Evolutionary conservation across 35 echinoderm and acorn worm genomes (phyloP), one percentile per base, ranked within the genome.

Genomic region (Apostichopus japonicus): DNA sequence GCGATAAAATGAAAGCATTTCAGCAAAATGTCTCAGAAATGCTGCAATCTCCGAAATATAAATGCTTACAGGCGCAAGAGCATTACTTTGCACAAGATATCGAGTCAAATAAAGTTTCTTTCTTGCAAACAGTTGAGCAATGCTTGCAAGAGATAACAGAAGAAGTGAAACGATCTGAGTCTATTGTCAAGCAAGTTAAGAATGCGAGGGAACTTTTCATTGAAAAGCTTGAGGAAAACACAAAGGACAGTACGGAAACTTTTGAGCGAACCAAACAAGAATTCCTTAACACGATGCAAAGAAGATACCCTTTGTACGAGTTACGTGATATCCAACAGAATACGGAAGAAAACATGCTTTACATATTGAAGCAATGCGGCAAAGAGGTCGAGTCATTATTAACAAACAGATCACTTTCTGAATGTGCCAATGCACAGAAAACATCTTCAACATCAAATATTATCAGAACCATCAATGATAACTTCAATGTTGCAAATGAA

Each of bases 291-390:
- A 17, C 14, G n/a, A 17, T 73, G n/a, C 70, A 88, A 15, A 10
- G 16, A 2, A 88, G 22, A 16, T 25, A 88, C n/a, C 61, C 55
- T 9, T 53, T 25, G n/a, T 24, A 44, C 19, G 51, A 88, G 19
- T 19, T 88, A 13, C 5, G 24, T 23, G 61, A 16, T 16, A 71
- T 88, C 15, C 86, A 71, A 25, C 22, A 88, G 10, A 15, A 24
- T 62, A 88, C 67, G 23, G 61, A 88, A 19, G 15, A 21, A 22
- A 55, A 88, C 25, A 88, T 88, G 61, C 51, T 6, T 8, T 17
- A 88, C 63, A 25, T 88, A n/a, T 62, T 88, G 4, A 88, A 51
- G 8, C 58, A 88, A 65, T 73, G 86, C 27, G 86, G 86, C 10
- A 62, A 88, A 17, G 62, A 88, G 61, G 86, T 88, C 5, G 86